Conservation (phyloP, 2,888 invertebrate genomes). For the Altica lythri region DNA sequence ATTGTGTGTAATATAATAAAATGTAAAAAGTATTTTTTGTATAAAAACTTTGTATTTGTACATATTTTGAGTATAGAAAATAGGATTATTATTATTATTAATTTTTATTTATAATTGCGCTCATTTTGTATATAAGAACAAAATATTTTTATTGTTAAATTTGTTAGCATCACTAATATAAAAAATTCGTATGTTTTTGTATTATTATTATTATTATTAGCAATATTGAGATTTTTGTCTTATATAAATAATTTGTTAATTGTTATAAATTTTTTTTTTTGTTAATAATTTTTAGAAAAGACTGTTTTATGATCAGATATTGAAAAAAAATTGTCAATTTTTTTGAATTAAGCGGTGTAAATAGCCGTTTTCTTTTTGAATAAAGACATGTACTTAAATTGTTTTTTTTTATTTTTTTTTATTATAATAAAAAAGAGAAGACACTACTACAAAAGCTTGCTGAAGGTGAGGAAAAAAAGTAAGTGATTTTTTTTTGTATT, state of each 20-base stretch:
- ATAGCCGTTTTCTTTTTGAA: slow-evolving; percentile 11
- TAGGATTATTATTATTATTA: slow-evolving; percentile 30
- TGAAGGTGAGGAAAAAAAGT: too few species aligned
- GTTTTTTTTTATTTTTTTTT: too few species aligned
- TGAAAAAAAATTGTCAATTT: slow-evolving; percentile 16
- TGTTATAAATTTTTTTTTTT: slow-evolving; percentile 35
- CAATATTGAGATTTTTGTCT: slow-evolving; percentile 36
- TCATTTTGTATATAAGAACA: slow-evolving; percentile 34
- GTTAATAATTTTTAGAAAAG: slow-evolving; percentile 33
- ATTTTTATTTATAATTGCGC: slow-evolving; percentile 33
- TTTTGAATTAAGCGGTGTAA: neutral
- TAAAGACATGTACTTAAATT: slow-evolving; percentile 23
- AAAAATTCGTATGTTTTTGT: slow-evolving; percentile 13
- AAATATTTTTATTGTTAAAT: slow-evolving; percentile 37
- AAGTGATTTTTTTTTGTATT: too few species aligned
- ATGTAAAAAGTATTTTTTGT: slow-evolving; percentile 35
- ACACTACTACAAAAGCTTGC: too few species aligned
- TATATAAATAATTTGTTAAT: slow-evolving; percentile 36
- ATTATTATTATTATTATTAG: slow-evolving; percentile 34
- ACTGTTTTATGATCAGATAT: slow-evolving; percentile 29
- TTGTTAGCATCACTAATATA: slow-evolving; percentile 26
- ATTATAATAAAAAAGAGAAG: too few species aligned
- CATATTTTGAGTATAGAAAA: slow-evolving; percentile 28
- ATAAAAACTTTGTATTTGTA: slow-evolving; percentile 33
- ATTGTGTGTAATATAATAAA: slow-evolving; percentile 27